Percentiles rank a stretch among this genome's conserved stretches.
Conservation (phyloP, 2,888 invertebrate genomes). For the Choristoneura rosaceana region DNA sequence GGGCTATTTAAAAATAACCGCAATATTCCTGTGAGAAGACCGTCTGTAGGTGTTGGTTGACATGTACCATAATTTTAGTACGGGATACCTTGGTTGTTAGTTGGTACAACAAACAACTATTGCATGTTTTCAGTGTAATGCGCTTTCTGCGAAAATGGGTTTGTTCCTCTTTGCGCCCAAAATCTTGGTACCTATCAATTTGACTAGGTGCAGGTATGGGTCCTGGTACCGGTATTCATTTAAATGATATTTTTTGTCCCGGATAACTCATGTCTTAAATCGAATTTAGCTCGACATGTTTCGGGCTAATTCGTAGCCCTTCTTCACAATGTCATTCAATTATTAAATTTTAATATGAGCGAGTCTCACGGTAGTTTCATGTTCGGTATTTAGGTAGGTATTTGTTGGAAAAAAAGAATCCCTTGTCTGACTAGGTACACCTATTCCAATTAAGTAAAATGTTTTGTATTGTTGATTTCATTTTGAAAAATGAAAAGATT, state of each 20-base stretch:
- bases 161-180: conserved; percentile 22
- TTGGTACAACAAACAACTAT: neutral
- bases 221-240: neutral
- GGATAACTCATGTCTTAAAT: too few relatives aligned
- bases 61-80: conserved; percentile 30
- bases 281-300: too few relatives aligned
- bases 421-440: too few relatives aligned
- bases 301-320: too few relatives aligned
- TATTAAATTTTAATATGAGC: too few relatives aligned
- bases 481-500: too few relatives aligned
- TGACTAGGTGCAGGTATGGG: neutral
- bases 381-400: too few relatives aligned
- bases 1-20: conserved; percentile 53
- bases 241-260: too few relatives aligned
- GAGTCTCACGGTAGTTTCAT: too few relatives aligned
- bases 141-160: conserved; percentile 11
- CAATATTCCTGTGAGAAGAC: conserved; percentile 37
- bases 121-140: neutral
- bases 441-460: neutral
- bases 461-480: neutral
- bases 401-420: neutral
- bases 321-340: too few relatives aligned
- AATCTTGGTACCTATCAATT: neutral
- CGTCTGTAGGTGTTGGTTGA: conserved; percentile 37
- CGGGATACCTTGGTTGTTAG: neutral